Percentiles rank a stretch among this genome's conserved stretches.
phyloP scores from a whole-genome alignment of 2,888 invertebrate genomes.

The Lasioglossum pauxillum region DNA sequence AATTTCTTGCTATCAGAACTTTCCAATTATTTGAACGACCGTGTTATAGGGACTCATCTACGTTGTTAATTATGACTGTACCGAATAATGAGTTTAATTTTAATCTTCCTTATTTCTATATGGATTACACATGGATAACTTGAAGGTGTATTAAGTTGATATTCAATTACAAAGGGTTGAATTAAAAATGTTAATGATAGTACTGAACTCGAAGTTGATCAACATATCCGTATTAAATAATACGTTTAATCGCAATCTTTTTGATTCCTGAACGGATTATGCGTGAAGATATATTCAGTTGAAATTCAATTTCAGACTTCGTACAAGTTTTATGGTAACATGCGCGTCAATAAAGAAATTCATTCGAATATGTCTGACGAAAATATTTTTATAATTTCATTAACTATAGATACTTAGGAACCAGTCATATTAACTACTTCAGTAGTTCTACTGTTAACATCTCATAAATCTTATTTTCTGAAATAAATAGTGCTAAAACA shows the following conservation, averaged over 20 bases:
- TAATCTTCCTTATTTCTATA: neutral
- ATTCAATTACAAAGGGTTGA: neutral
- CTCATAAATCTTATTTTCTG: neutral
- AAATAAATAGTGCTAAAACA: neutral
- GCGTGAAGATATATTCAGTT: neutral
- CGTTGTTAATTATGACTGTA: neutral
- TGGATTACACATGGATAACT: neutral
- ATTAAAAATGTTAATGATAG: neutral
- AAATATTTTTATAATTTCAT: neutral
- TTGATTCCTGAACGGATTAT: neutral
- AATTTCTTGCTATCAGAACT: neutral
- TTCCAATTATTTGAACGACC: neutral
- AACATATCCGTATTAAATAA: neutral
- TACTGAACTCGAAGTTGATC: neutral
- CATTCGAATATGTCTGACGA: neutral
- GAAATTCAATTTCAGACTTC: too few relatives aligned
- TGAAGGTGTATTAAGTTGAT: too few relatives aligned
- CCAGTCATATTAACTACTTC: too few relatives aligned
- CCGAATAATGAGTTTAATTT: neutral
- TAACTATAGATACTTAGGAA: neutral
- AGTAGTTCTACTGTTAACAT: too few relatives aligned
- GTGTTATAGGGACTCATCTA: neutral
- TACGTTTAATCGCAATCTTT: neutral
- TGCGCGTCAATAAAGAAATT: neutral
- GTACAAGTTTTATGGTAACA: neutral